Evolutionary conservation across 2,888 invertebrate species (phyloP), one percentile per base, ranked within the genome.

Genomic region (Elysia crispata): DNA sequence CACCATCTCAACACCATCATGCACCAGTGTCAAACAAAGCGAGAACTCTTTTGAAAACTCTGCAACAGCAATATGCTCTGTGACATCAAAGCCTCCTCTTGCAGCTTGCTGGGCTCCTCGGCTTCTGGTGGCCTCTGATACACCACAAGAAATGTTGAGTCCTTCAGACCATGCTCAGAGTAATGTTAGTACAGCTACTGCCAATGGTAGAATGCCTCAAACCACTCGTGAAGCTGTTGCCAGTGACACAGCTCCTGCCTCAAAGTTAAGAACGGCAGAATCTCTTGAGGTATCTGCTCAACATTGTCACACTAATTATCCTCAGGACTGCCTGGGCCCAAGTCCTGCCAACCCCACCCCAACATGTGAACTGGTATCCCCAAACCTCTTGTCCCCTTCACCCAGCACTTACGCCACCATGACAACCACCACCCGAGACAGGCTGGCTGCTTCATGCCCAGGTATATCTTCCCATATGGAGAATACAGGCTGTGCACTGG

Each of bases 401-500:
- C 76, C 79, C n/a, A 84, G 86, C 11, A 84, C 87, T 1, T 89
- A 89, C 78, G 86, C 88, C 0, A 88, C 87, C 41, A 88, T 90
- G 90, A 90, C 87, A 23, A 86, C 87, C 76, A 90, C 88, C 0
- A 89, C 90, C 0, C 86, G 87, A 1, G 90, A 90, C 82, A 87
- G 85, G 84, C 86, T 90, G 25, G 89, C 89, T 15, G 87, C 87
- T 72, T 88, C 87, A n/a, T 90, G 89, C 82, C 89, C 90, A 0
- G 86, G 85, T 30, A 89, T 90, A 25, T 90, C 88, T 13, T 87
- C 89, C 8, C 90, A 89, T 82, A 89, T 90, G 85, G 87, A 87
- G 69, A 62, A 72, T 54, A 41, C 41, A 11, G 41, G 41, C 3
- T 41, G 41, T 11, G 41, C 41, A 11, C 41, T 41, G 41, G 41